Evolutionary conservation across 1,140 invertebrate species (phyloP), one percentile per base, ranked within the genome.

Genomic region (Popillia japonica): DNA sequence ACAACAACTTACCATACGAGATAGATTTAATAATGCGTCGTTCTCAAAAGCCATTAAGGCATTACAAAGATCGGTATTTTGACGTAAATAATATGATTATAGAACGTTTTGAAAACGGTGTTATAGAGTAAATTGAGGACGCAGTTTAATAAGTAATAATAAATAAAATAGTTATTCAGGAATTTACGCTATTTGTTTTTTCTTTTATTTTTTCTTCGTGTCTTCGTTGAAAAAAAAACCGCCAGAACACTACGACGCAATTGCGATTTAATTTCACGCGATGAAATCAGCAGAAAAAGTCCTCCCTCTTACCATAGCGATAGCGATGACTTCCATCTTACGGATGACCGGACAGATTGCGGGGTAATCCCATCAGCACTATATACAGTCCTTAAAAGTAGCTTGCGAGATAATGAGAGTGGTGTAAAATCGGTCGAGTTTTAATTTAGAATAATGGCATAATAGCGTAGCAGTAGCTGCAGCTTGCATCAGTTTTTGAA

Each of bases 381-480:
- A n/a, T 55, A n/a, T n/a, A 55, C 11, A 55, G 48, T 14, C 48
- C 11, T n/a, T 14, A 20, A 14, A 55, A 55, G 11, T 20, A n/a
- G 48, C 11, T n/a, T 55, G 17, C 11, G 17, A 55, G 27, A 34
- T 34, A 34, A 34, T 34, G 27, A 34, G 27, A 34, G 27, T 22
- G 10, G 64, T 11, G n/a, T 10, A 68, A 23, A 10, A 23, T 22
- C 17, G 64, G 17, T 20, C 17, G 10, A 20, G 64, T 22, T 74
- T 20, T 74, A 74, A 74, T 74, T 23, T 74, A 34, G 17, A 74
- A 77, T 79, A 79, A 79, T 79, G 59, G 75, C 78, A 77, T 79
- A 79, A 79, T 79, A 61, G 55, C 61, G 61, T 55, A 41, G 64
- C 64, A 48, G n/a, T 48, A 48, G 44, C 44, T 68, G 27, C 27